Evolutionary conservation across 2,797 vertebrate genomes (phyloP), one percentile per base, ranked within the genome.

Genomic region (Euphonia xanthogaster): DNA sequence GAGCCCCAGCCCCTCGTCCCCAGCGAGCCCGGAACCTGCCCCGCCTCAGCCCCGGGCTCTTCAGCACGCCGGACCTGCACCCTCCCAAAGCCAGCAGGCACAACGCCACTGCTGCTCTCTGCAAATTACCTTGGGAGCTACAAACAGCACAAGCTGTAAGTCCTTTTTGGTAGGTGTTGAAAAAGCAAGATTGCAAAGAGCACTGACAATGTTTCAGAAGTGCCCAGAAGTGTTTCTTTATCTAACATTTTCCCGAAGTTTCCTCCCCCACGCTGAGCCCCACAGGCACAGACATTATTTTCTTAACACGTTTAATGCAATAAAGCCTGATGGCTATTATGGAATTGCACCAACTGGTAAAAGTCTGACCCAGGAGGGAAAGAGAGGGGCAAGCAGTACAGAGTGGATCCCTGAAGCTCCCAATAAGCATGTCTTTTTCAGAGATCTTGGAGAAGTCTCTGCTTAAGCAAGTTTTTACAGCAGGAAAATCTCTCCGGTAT

Each of bases 401-500:
- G 37, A n/a, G 31, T 2, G 14, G 25, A 71, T 70, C 61, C 40
- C 75, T 51, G 37, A 93, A 84, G 31, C 20, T 85, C 61, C 51
- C 78, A 70, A 40, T 71, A 61, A 89, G 53, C 47, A 16, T 0
- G 0, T 44, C 25, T 45, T 77, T 67, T 65, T 40, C 57, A 35
- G 86, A 86, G 21, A 23, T 44, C 65, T 48, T 44, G 31, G 79
- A 61, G 50, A 89, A 81, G 28, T 37, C 35, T 68, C 62, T 71
- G 87, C 68, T 78, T 58, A 88, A 88, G 60, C 21, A 76, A 88
- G 57, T 60, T 91, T 82, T 84, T 75, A 54, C 51, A 57, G 53
- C 61, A 83, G 19, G 31, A 66, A 95, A 74, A 89, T 73, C 92
- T 95, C 95, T 39, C 55, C 10, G 88, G 74, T 80, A 92, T 89